Conservation (phyloP, 2,888 invertebrate genomes). For the Eupithecia abbreviata region DNA sequence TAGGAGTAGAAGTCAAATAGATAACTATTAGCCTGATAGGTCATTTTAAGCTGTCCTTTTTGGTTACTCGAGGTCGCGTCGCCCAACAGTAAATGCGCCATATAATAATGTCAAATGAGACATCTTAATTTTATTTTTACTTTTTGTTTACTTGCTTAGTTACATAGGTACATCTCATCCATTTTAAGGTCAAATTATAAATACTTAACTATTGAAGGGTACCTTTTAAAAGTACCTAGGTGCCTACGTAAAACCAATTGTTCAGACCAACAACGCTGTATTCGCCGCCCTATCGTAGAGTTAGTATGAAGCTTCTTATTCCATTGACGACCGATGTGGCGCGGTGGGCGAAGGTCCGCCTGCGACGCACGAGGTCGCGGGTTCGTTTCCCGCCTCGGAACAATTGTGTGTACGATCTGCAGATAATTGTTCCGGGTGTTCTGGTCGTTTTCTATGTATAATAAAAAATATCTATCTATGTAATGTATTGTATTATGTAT, state of each 20-base stretch:
- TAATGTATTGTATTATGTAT: no score
- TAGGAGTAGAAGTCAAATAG: not conserved
- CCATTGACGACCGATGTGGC: no score
- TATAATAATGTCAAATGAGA: not conserved
- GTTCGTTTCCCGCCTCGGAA: no score
- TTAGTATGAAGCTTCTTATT: no score
- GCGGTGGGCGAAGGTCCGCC: no score
- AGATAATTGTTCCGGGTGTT: no score
- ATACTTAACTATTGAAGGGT: not conserved
- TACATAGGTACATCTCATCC: not conserved
- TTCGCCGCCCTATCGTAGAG: not conserved
- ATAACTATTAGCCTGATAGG: not conserved
- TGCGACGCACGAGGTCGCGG: no score
- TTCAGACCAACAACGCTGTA: not conserved
- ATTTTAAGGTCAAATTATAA: not conserved
- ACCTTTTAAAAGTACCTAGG: not conserved
- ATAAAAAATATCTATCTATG: no score
- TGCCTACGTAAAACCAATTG: not conserved
- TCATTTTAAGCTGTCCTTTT: not conserved
- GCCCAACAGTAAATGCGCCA: not conserved
- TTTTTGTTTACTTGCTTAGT: not conserved
- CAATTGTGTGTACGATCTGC: no score
- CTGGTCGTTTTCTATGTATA: no score
- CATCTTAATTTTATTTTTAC: not conserved
- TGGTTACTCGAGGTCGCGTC: not conserved